These are phyloP conservation scores for Andrena minutula DNA, from an alignment of 2,888 invertebrate species.

Conservation along the genomic window DNA sequence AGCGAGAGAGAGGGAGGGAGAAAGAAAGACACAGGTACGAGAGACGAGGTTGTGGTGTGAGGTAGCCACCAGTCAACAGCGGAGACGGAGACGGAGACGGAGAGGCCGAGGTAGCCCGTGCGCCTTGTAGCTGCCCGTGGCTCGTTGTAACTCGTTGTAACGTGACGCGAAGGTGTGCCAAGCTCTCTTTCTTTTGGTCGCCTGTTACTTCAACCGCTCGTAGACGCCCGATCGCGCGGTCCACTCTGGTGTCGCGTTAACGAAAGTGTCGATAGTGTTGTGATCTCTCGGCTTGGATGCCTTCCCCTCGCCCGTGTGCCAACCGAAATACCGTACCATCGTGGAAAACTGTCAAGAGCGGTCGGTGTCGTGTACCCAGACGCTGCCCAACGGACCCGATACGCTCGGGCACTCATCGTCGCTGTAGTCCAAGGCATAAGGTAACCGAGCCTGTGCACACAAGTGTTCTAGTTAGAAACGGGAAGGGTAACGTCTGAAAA, in stretches of 20 bases:
- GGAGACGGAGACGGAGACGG: conserved; percentile 70
- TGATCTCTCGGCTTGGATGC: conserved; percentile 51
- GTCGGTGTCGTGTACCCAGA: conserved; percentile 34
- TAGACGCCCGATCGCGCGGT: conserved; percentile 53
- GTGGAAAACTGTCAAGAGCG: conserved; percentile 70
- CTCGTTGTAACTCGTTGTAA: conserved; percentile 75
- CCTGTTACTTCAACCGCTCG: conserved; percentile 66
- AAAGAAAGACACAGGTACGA: conserved; percentile 55
- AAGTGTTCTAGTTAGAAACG: not conserved
- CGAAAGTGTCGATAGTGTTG: conserved; percentile 62
- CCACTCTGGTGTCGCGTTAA: conserved; percentile 47
- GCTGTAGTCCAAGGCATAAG: conserved; percentile 61
- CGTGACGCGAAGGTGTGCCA: conserved; percentile 77
- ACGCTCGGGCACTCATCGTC: conserved; percentile 1
- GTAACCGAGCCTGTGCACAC: conserved; percentile 59
- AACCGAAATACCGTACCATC: conserved; percentile 47
- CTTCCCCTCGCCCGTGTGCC: conserved; percentile 34
- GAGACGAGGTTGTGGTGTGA: conserved; percentile 69
- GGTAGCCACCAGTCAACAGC: conserved; percentile 73
- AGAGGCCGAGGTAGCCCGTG: conserved; percentile 68
- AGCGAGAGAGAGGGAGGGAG: conserved; percentile 44
- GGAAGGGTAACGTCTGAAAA: conserved; percentile 50
- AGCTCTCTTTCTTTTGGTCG: conserved; percentile 51
- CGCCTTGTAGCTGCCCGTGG: conserved; percentile 66
- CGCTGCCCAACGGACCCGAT: conserved; percentile 29